Base-by-base conservation (phyloP, 30 jellyfish, hydroid and myxozoan genomes). In the Aurelia sp. region DNA sequence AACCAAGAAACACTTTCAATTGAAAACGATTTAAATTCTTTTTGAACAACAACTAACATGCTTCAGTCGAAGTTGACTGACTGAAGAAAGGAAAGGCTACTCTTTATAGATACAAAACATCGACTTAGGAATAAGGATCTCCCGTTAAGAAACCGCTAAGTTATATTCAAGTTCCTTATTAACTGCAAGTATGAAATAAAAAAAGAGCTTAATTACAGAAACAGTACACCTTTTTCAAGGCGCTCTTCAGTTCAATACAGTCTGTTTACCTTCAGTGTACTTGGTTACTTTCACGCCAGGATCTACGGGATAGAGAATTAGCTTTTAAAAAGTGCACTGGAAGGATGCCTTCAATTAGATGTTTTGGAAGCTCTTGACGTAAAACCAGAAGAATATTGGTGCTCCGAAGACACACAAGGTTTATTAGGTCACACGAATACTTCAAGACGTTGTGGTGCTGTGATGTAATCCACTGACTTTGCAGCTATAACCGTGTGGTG, bases 41-140 rank as follows among this genome's bases (percentile, higher is more conserved):
- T 77, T 60, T 77, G 38, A 77, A 77, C 88, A 60, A 77, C 78
- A 77, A 77, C 88, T 77, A 62, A 77, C 88, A 77, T 19, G 63
- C 86, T 55, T 35, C 88, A 62, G 78, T 21, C 88, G 35, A 59
- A 77, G 48, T 59, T 31, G 38, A 13, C 52, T 57, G 88, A 77
- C 78, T 40, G 78, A 62, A 77, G 74, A 77, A 62, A 77, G 52
- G 30, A 77, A 77, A 35, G 18, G 58, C 44, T 35, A 77, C 88
- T 77, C 41, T 40, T 77, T 71, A 77, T 77, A 13, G 78, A 57
- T 77, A 77, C 88, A 77, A 77, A 77, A 77, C 88, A n/a, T 55
- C 53, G 63, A 19, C 62, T 53, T 35, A 17, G 60, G 80, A 69
- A 69, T 60, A 77, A 77, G 68, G 88, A 60, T 60, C 71, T 77